Evolutionary conservation across 2,113 vertebrate genomes (phyloP).

Genomic region (Pogona vitticeps): DNA sequence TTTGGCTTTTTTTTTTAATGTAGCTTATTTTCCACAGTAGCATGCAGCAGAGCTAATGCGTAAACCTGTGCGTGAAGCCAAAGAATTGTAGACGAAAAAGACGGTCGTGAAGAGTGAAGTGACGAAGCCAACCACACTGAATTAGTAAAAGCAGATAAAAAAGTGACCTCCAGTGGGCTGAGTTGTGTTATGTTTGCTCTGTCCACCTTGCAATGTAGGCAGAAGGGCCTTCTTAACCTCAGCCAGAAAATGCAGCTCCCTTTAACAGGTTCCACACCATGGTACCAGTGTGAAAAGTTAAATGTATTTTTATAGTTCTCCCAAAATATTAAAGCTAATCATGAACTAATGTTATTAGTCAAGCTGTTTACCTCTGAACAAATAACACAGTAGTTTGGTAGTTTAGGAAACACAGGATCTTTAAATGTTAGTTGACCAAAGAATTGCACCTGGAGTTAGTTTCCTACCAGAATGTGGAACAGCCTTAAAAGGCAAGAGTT

Average conservation of each 20-base stretch:
- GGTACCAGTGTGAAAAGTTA: constrained; percentile 1
- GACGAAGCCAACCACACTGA: constrained; percentile 36
- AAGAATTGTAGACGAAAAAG: constrained; percentile 48
- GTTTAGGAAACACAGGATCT: not conserved
- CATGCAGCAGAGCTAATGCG: constrained; percentile 26
- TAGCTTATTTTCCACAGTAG: constrained; percentile 3
- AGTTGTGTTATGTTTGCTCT: constrained; percentile 24
- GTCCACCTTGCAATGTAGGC: constrained; percentile 28
- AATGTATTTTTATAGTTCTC: constrained; percentile 7
- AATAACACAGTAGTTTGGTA: not conserved
- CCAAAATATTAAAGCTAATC: not conserved
- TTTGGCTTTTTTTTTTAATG: not conserved
- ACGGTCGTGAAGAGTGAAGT: constrained; percentile 52
- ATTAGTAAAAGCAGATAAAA: constrained; percentile 55
- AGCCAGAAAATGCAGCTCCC: not conserved
- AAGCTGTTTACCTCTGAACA: not conserved
- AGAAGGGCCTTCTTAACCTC: not conserved
- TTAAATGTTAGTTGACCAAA: not conserved
- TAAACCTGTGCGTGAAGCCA: constrained; percentile 40
- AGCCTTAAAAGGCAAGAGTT: not conserved
- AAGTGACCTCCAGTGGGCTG: constrained; percentile 19
- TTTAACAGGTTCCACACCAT: not conserved
- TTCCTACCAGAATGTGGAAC: not conserved
- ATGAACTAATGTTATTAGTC: too few species aligned
- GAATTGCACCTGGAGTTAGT: not conserved